Evolutionary conservation across 1,140 invertebrate genomes (phyloP), one percentile per base, ranked within the genome.

Genomic region (Hycleus phaleratus): DNA sequence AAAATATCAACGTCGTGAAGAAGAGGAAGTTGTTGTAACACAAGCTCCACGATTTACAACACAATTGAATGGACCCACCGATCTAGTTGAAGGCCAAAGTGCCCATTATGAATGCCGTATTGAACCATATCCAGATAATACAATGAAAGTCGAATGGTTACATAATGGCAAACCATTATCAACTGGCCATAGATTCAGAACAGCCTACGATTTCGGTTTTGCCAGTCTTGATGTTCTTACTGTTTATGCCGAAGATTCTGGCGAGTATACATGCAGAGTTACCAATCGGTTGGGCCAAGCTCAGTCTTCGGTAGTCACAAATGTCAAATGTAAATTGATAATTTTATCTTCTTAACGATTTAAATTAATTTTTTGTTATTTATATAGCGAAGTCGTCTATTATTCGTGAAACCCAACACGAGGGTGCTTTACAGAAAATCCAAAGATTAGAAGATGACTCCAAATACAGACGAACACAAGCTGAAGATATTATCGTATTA

Each of bases 31-130:
- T 40, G 71, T 83, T 8, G 83, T 93, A 0, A 93, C 82, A 38
- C 87, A 91, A 70, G 85, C 88, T 53, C 94, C 94, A 2, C 79
- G 82, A 46, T 97, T 97, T 67, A 85, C 88, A 1, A 91, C 90
- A 11, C 85, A 91, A 73, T 73, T 95, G 11, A 91, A 90, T 68
- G 92, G 91, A 18, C 89, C 90, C 10, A 84, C 81, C 25, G 85
- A 82, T 58, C 74, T 95, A 32, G 76, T 87, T 38, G 93, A 95
- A 76, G 90, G 89, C 1, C 88, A 93, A 76, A 93, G 88, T 69
- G 90, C 91, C 50, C 93, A 95, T 70, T 98, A 99, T 73, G 95
- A 98, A 77, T 97, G 94, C 67, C 84, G 92, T 46, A 90, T 99
- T 66, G 90, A 96, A 66, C 97, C 96, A 40, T 91, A 95, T 68